Conservation (phyloP, 2,888 invertebrate species). For the Stenotaenia linearis region DNA sequence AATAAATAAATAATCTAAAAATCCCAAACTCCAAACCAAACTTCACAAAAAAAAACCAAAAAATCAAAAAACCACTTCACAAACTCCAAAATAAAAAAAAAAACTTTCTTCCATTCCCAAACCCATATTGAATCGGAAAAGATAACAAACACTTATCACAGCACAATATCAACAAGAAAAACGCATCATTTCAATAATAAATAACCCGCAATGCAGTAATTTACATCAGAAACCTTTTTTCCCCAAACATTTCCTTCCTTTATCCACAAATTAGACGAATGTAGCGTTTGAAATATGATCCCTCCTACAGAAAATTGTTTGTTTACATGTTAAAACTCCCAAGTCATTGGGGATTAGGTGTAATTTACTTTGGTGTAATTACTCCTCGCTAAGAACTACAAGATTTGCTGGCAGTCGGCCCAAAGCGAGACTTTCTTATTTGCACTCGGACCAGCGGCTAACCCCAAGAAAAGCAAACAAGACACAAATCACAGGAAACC, state of each 20-base stretch:
- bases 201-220: background rate
- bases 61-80: background rate
- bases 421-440: background rate
- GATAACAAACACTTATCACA: no score
- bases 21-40: no score
- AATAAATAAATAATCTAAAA: no score
- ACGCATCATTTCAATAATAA: background rate
- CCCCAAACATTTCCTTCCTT: no score
- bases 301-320: background rate
- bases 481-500: background rate
- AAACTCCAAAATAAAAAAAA: background rate
- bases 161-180: no score
- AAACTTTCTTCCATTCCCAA: background rate
- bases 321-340: background rate
- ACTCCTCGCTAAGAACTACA: background rate
- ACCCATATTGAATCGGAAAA: no score
- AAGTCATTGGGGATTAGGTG: background rate
- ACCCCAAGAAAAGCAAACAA: background rate
- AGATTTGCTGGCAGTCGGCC: background rate
- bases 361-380: background rate
- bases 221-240: background rate
- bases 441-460: constrained; percentile 1
- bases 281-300: background rate
- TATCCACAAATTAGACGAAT: no score
- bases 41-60: background rate